A percentile compares a stretch with the other conserved stretches of the same genome.
Evolutionary conservation across 2,113 vertebrate genomes (phyloP).

Genomic region (Hippolais icterina): DNA sequence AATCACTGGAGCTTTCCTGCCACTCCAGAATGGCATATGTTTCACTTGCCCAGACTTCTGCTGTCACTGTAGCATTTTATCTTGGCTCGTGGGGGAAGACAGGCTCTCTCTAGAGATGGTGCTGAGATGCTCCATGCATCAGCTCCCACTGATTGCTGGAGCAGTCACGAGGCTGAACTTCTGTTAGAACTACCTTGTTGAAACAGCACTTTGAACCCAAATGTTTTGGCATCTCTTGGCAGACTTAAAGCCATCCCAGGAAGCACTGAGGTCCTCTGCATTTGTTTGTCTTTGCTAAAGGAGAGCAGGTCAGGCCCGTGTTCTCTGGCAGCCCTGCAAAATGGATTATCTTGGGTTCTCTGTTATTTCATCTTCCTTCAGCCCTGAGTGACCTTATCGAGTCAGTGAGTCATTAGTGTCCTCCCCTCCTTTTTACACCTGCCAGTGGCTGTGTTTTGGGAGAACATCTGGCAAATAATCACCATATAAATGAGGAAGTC

Average conservation of each 20-base stretch:
- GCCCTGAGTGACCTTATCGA: not conserved
- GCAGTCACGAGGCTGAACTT: slow-evolving; percentile 6
- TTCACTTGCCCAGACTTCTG: not conserved
- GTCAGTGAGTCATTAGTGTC: not conserved
- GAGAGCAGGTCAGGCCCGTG: not conserved
- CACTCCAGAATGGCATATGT: not conserved
- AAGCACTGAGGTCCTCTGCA: not conserved
- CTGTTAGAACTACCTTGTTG: too few species aligned
- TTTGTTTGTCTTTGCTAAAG: not conserved
- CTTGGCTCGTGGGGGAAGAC: not conserved
- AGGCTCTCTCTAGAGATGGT: not conserved
- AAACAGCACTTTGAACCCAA: not conserved
- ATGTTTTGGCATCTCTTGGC: not conserved
- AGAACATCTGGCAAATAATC: slow-evolving; percentile 2
- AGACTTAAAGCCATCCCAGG: accelerated
- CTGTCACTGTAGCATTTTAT: slow-evolving; percentile 43
- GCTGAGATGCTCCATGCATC: not conserved
- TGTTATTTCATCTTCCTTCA: not conserved
- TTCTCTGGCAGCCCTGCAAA: not conserved
- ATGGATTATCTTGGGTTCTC: not conserved
- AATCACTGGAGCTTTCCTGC: slow-evolving; percentile 45
- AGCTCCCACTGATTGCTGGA: slow-evolving; percentile 19
- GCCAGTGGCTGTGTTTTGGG: not conserved
- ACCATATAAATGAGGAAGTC: not conserved
- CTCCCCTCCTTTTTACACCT: not conserved